phyloP scores from a whole-genome alignment of 1,140 invertebrate genomes.

The Panagrolaimus sp. region DNA sequence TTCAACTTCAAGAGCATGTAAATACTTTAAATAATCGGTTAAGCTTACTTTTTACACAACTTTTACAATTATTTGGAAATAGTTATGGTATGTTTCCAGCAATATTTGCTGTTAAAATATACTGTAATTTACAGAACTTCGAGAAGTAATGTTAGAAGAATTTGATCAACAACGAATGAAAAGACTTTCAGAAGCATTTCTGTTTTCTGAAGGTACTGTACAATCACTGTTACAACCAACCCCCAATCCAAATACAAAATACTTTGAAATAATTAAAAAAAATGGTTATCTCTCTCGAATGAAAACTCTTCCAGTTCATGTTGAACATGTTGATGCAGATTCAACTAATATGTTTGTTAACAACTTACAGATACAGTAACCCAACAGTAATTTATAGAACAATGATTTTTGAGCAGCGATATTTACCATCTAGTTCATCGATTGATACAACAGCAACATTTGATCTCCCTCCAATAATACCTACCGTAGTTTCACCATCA shows the following conservation, averaged over 20 bases:
- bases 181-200: constrained; percentile 31
- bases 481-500: neutral
- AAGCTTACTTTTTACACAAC: constrained; percentile 14
- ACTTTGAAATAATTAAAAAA: constrained; percentile 24
- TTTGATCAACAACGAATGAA: constrained; percentile 27
- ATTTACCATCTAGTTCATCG: constrained; percentile 18
- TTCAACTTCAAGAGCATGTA: constrained; percentile 12
- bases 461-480: neutral
- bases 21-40: neutral
- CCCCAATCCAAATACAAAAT: neutral
- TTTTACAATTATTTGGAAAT: constrained; percentile 16
- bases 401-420: constrained; percentile 23
- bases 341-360: constrained; percentile 22
- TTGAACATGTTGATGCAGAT: constrained; percentile 21
- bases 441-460: neutral
- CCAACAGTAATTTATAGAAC: neutral
- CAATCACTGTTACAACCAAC: constrained; percentile 15
- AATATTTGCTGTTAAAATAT: too few species aligned
- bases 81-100: neutral
- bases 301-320: constrained; percentile 16
- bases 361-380: neutral
- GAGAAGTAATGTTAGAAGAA: constrained; percentile 20
- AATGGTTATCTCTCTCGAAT: constrained; percentile 18
- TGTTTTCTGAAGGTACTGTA: constrained; percentile 27
- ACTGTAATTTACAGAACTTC: neutral